These are phyloP conservation scores for Urocolius indicus DNA, from an alignment of 2,113 vertebrate species.

Conservation along the genomic window DNA sequence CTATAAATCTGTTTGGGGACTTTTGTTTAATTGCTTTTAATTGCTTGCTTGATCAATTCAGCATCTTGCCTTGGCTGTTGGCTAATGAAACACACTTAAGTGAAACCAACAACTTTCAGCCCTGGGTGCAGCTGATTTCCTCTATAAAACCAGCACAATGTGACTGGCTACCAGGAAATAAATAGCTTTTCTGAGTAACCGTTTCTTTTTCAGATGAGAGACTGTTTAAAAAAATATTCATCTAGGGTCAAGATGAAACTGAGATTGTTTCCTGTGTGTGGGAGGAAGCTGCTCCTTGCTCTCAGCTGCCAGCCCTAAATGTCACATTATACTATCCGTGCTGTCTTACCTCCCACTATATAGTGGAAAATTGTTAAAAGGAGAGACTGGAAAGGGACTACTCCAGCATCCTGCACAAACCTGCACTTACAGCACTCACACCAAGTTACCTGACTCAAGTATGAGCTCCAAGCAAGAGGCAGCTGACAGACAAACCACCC, in stretches of 20 bases:
- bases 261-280: background rate
- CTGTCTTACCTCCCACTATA: background rate
- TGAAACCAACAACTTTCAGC: background rate
- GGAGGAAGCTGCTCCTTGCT: background rate
- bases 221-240: background rate
- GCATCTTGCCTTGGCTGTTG: background rate
- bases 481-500: background rate
- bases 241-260: background rate
- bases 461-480: background rate
- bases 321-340: background rate
- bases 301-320: background rate
- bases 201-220: background rate
- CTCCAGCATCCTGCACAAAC: background rate
- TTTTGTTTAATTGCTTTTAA: background rate
- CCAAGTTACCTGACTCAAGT: background rate
- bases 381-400: background rate
- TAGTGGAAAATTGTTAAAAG: background rate
- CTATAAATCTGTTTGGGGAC: background rate
- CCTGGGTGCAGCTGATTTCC: background rate
- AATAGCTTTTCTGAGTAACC: background rate
- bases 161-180: background rate
- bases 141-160: background rate
- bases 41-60: background rate
- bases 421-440: background rate
- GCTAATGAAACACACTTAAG: background rate